Percentiles rank a stretch among this genome's conserved stretches.
These are phyloP conservation scores for Decapterus maruadsi DNA, from an alignment of 2,797 vertebrate genomes.

Conservation along the genomic window DNA sequence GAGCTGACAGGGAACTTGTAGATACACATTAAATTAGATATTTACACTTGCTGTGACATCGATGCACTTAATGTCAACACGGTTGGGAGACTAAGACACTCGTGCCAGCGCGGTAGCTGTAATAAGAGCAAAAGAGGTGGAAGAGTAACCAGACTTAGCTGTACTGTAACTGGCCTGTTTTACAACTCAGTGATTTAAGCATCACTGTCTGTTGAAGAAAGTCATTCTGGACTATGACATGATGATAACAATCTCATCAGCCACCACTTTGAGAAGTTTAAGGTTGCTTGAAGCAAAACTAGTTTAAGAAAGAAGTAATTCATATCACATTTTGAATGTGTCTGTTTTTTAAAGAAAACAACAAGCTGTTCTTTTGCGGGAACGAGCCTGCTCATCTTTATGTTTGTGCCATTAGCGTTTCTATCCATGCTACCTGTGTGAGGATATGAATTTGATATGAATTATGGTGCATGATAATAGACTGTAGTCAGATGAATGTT, in stretches of 20 bases:
- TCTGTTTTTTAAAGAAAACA: not conserved
- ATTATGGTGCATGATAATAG: not conserved
- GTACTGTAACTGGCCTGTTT: constrained; percentile 41
- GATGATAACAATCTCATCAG: not conserved
- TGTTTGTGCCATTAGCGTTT: not conserved
- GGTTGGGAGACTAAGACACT: constrained; percentile 43
- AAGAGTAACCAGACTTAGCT: constrained; percentile 47
- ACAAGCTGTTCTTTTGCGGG: not conserved
- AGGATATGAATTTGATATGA: not conserved
- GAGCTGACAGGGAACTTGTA: constrained; percentile 24
- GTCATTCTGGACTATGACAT: not conserved
- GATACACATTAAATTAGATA: constrained; percentile 53
- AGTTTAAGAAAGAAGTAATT: not conserved
- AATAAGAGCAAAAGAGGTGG: constrained; percentile 42
- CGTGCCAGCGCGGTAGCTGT: constrained; percentile 4
- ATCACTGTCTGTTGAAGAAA: not conserved
- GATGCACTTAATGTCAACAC: constrained; percentile 34
- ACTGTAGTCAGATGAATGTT: not conserved
- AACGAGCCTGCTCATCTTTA: not conserved
- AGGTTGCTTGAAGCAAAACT: not conserved
- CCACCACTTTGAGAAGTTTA: not conserved
- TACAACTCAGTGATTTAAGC: constrained; percentile 24
- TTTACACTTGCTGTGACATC: constrained; percentile 42
- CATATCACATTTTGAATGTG: not conserved
- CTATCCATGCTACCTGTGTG: not conserved